A percentile compares a stretch with the other conserved stretches of the same genome.
phyloP scores from a whole-genome alignment of 2,797 vertebrate species.

The Pelobates cultripes region DNA sequence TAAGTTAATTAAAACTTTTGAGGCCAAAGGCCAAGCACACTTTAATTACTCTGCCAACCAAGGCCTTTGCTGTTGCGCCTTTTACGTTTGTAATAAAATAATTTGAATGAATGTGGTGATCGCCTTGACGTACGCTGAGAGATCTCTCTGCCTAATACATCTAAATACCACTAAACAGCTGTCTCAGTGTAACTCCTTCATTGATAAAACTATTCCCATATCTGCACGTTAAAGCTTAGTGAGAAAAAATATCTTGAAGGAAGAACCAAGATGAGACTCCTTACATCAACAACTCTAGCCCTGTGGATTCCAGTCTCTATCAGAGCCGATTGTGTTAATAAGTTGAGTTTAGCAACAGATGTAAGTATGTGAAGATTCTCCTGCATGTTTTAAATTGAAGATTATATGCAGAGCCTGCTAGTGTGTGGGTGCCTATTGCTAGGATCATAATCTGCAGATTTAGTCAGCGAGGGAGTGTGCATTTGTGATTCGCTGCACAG shows the following conservation, averaged over 20 bases:
- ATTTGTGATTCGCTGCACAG: neutral
- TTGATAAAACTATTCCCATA: no score
- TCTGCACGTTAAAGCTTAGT: no score
- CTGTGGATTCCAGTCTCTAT: no score
- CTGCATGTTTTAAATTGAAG: no score
- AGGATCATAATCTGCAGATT: no score
- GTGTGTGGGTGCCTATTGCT: neutral
- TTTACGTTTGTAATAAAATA: conserved; percentile 43
- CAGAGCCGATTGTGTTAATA: no score
- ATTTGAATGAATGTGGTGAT: conserved; percentile 19
- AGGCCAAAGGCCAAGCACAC: conserved; percentile 50
- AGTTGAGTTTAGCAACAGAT: no score
- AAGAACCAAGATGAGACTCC: no score
- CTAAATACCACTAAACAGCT: conserved; percentile 60
- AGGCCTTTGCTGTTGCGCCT: conserved; percentile 16
- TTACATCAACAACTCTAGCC: no score
- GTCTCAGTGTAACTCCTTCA: neutral
- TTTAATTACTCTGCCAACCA: conserved; percentile 47
- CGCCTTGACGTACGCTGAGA: neutral
- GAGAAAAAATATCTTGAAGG: no score
- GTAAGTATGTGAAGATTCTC: neutral
- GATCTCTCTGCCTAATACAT: conserved; percentile 50
- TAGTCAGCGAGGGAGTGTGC: neutral
- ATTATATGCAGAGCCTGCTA: neutral
- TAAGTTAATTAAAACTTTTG: conserved; percentile 57